phyloP scores from a whole-genome alignment of 2,113 vertebrate genomes.

The Tupaia tana region DNA sequence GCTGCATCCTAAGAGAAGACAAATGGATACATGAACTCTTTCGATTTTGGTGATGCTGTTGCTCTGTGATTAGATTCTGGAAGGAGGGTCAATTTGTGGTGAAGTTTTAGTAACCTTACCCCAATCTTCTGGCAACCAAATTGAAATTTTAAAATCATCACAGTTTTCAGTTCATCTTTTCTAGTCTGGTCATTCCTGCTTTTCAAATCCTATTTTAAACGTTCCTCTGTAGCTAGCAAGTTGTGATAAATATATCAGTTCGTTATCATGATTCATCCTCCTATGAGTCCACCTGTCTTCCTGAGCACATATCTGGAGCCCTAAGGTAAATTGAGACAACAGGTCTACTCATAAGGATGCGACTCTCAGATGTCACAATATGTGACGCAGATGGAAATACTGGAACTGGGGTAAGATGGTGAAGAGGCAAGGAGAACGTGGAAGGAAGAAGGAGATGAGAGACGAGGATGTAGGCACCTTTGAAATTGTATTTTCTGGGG shows the following conservation, averaged over 20 bases:
- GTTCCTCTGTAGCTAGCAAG: constrained; percentile 6
- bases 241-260: constrained; percentile 53
- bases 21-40: constrained; percentile 64
- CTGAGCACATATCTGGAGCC: background rate
- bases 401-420: background rate
- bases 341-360: background rate
- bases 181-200: background rate
- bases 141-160: constrained; percentile 27
- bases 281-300: background rate
- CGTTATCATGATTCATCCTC: constrained; percentile 46
- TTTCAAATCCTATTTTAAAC: constrained; percentile 69
- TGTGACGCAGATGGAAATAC: background rate
- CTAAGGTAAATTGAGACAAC: background rate
- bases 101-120: constrained; percentile 49
- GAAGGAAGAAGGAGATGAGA: background rate
- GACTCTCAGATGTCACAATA: background rate
- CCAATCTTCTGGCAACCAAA: constrained; percentile 53
- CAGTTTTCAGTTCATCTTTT: constrained; percentile 59
- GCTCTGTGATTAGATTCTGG: constrained; percentile 64
- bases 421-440: background rate
- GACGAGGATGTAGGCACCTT: background rate
- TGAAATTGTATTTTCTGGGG: too few species aligned
- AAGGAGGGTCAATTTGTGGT: constrained; percentile 22
- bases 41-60: constrained; percentile 61
- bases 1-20: constrained; percentile 57